A percentile compares a stretch with the other conserved stretches of the same genome.
These are phyloP conservation scores for Globodera rostochiensis DNA, from an alignment of 1,140 invertebrate genomes.

Conservation along the genomic window DNA sequence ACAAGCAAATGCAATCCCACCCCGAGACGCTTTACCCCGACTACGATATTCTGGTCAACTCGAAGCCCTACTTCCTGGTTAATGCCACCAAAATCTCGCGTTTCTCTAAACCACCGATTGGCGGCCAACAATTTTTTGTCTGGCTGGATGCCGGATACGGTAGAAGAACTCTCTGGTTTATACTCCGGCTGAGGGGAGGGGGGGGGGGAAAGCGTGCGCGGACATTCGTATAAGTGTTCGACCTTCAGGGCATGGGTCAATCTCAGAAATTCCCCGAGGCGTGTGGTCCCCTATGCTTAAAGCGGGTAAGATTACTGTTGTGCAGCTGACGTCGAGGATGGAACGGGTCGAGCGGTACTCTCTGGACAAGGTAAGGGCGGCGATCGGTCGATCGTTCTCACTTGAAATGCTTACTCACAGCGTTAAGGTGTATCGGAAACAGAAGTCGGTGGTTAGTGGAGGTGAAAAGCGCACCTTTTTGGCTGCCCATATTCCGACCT, in stretches of 20 bases:
- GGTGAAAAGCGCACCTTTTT: background rate
- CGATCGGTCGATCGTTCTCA: no score
- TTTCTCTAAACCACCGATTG: conserved; percentile 31
- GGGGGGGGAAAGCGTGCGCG: background rate
- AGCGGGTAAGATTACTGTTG: conserved; percentile 47
- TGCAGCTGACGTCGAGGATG: conserved; percentile 41
- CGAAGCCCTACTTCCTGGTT: conserved; percentile 50
- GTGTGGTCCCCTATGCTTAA: conserved; percentile 40
- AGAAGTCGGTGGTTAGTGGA: conserved; percentile 47
- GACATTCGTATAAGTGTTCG: conserved; percentile 2
- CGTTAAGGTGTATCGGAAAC: conserved; percentile 47
- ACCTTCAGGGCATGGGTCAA: conserved; percentile 47
- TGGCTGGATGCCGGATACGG: conserved; percentile 56
- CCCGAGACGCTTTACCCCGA: conserved; percentile 52
- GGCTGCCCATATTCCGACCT: background rate
- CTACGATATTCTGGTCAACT: conserved; percentile 57
- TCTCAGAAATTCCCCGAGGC: conserved; percentile 42
- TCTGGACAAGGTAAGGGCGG: conserved; percentile 11
- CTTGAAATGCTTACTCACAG: background rate
- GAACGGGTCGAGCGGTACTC: conserved; percentile 39
- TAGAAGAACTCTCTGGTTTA: background rate
- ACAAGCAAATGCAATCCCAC: conserved; percentile 43
- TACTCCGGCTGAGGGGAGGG: background rate
- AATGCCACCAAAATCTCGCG: conserved; percentile 55
- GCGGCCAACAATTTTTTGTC: conserved; percentile 40